A percentile compares a stretch with the other conserved stretches of the same genome.
Evolutionary conservation across 2,888 invertebrate species (phyloP).

Genomic region (Dyspetes luteomarginatus): DNA sequence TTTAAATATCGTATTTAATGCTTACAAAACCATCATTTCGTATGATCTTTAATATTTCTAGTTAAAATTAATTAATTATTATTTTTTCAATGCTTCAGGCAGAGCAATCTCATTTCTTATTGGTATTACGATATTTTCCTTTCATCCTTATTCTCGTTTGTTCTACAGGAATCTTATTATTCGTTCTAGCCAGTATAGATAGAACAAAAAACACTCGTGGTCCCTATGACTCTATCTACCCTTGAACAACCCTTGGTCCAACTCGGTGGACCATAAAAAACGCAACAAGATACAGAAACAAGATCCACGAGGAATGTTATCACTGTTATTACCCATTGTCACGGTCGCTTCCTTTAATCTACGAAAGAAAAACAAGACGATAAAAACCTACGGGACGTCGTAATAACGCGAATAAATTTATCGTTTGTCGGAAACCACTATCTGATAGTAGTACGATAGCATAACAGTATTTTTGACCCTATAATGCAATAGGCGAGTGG

Average conservation of each 20-base stretch:
- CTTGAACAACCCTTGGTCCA: conserved; percentile 6
- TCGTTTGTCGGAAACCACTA: background rate
- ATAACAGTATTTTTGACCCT: background rate
- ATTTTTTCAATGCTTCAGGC: no score
- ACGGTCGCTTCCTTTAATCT: background rate
- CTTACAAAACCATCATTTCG: no score
- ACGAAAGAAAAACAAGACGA: background rate
- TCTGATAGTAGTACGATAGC: no score
- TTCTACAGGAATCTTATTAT: background rate
- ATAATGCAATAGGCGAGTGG: background rate
- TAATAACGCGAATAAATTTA: background rate
- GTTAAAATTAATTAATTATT: no score
- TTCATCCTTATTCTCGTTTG: background rate
- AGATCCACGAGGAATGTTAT: background rate
- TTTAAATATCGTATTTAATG: no score
- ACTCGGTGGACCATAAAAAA: background rate
- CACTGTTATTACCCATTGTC: conserved; percentile 1
- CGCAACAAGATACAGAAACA: background rate
- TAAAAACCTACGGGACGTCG: background rate
- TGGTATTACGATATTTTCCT: no score
- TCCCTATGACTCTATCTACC: background rate
- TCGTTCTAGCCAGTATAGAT: background rate
- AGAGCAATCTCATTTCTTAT: no score
- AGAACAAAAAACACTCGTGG: background rate
- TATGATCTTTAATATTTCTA: no score